Evolutionary conservation across 2,797 vertebrate genomes (phyloP).

Genomic region (Hemibagrus guttatus): DNA sequence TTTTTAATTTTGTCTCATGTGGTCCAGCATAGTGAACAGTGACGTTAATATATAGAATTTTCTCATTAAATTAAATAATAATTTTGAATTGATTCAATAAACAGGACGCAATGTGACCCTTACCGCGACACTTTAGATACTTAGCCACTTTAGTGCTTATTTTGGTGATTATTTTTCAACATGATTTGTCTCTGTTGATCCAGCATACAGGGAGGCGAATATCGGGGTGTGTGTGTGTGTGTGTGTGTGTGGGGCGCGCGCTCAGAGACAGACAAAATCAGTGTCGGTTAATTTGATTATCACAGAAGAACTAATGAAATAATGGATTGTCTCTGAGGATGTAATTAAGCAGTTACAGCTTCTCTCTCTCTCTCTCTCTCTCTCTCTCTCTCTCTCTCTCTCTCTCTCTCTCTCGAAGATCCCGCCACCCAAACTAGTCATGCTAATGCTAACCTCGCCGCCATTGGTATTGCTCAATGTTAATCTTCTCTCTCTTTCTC

Average conservation of each 20-base stretch:
- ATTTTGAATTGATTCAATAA: background rate
- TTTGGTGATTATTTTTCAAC: too few species aligned
- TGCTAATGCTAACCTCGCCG: background rate
- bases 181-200: background rate
- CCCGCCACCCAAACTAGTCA: background rate
- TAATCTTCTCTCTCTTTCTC: too few species aligned
- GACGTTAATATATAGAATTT: background rate
- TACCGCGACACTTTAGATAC: too few species aligned
- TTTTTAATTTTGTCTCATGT: background rate
- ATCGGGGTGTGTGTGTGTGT: too few species aligned
- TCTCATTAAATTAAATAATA: background rate
- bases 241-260: background rate
- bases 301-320: constrained; percentile 48
- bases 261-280: constrained; percentile 23
- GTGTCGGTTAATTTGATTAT: constrained; percentile 55
- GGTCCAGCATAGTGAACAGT: background rate
- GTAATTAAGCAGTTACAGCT: constrained; percentile 25
- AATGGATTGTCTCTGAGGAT: constrained; percentile 49
- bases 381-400: background rate
- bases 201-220: background rate
- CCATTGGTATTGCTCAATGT: background rate
- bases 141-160: too few species aligned
- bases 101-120: background rate
- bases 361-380: background rate
- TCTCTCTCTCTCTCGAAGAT: background rate